Conservation (phyloP, 2,888 invertebrate genomes). For the Eristalis arbustorum region DNA sequence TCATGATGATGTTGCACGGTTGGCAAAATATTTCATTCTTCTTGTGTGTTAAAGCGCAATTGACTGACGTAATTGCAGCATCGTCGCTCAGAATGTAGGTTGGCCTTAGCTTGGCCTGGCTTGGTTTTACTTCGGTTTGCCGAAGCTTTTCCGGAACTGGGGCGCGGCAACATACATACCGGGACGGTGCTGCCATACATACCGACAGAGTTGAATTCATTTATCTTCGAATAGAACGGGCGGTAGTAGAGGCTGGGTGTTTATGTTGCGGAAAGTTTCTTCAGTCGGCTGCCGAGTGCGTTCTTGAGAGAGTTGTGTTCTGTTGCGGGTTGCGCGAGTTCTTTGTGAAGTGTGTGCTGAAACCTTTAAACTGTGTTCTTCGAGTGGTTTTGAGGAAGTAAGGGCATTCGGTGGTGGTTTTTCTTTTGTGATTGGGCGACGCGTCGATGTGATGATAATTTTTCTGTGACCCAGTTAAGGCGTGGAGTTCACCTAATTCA, state of each 20-base stretch:
- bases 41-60: conserved; percentile 46
- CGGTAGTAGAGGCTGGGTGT: neutral
- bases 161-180: conserved; percentile 39
- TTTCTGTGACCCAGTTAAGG: too few relatives aligned
- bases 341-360: neutral
- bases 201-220: neutral
- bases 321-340: neutral
- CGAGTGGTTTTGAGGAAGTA: too few relatives aligned
- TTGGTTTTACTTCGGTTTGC: neutral
- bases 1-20: conserved; percentile 7
- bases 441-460: too few relatives aligned
- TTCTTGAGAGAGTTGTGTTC: neutral
- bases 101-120: neutral
- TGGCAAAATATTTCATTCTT: conserved; percentile 2
- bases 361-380: conserved; percentile 1
- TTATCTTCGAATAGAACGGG: neutral
- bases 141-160: conserved; percentile 38
- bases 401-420: too few relatives aligned
- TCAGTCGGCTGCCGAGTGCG: neutral
- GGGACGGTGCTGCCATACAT: neutral
- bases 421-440: too few relatives aligned
- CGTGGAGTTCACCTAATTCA: too few relatives aligned
- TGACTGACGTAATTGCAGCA: conserved; percentile 53
- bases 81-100: conserved; percentile 24
- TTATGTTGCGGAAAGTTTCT: neutral